Evolutionary conservation across 1,140 invertebrate species (phyloP), one percentile per base, ranked within the genome.

Genomic region (Hermetia illucens): DNA sequence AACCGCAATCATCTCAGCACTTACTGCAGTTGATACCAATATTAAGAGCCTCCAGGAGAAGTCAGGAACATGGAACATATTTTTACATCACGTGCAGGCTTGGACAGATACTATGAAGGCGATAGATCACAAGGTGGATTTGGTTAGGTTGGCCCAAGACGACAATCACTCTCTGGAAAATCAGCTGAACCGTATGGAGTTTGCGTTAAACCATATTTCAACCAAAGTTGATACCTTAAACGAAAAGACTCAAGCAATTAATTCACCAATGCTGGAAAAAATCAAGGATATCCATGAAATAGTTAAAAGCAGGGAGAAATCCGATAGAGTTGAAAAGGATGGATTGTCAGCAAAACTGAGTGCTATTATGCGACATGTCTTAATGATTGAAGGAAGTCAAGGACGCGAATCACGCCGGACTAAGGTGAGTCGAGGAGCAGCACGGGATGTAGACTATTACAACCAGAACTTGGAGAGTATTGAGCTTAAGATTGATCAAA

Each of bases 11-110:
- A 52, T 55, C 8, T 52, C 45, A 2, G 49, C 53, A 4, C 39
- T 63, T 38, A 50, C 52, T 18, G 56, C 48, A 30, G 55, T 64
- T 22, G 59, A 64, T 43, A 55, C 49, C 39, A 62, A 63, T 36
- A 51, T 62, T 17, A 54, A 58, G 25, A 48, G 53, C 29, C 21
- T 48, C 30, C 41, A 45, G 17, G 46, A 45, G 34, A 45, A 44
- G 17, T 34, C 43, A 3, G 41, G 45, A 19, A 42, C 33, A 6
- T 48, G 43, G 46, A 35, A 44, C 6, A 45, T 48, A 24, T 45
- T 45, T 27, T 37, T 24, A 9, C 46, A 48, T 39, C 44, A 48
- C 15, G 42, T 48, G n/a, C 37, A 43, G n/a, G 34, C 46, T 2
- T 48, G 46, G 46, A 48, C 42, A 29, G 44, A 43, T 1, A 39